Conservation (phyloP, 1,140 invertebrate genomes). For the Bombus terrestris region DNA sequence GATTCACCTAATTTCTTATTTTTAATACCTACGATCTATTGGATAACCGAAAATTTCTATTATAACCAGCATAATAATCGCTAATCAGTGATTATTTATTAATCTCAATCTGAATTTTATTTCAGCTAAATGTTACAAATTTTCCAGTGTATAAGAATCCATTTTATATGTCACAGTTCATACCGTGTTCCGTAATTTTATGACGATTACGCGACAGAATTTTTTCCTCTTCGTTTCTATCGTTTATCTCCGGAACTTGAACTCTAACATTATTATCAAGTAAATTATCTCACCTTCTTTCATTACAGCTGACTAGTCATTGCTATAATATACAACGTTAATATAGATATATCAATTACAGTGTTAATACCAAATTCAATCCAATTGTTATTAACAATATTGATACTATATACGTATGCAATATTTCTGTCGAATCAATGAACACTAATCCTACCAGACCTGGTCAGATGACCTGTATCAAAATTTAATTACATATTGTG, state of each 20-base stretch:
- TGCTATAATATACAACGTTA: too few species aligned
- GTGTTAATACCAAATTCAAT: too few species aligned
- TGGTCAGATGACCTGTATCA: too few species aligned
- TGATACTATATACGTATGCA: too few species aligned
- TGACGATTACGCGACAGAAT: not conserved
- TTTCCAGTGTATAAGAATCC: not conserved
- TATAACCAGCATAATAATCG: not conserved
- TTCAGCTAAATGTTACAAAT: not conserved
- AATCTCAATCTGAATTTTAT: not conserved
- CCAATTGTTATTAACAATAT: too few species aligned
- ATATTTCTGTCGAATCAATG: too few species aligned
- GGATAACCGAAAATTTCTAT: not conserved
- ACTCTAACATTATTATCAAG: not conserved
- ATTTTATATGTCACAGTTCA: not conserved
- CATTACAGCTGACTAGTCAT: not conserved
- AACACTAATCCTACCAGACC: too few species aligned
- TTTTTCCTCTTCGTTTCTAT: too few species aligned
- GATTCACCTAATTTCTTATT: not conserved
- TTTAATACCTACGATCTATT: not conserved
- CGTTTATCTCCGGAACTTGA: not conserved
- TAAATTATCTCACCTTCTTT: not conserved
- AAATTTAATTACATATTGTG: too few species aligned
- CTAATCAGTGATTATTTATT: not conserved
- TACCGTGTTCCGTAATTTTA: not conserved
- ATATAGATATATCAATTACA: too few species aligned